Evolutionary conservation across 2,888 invertebrate genomes (phyloP).

Genomic region (Operophtera brumata): DNA sequence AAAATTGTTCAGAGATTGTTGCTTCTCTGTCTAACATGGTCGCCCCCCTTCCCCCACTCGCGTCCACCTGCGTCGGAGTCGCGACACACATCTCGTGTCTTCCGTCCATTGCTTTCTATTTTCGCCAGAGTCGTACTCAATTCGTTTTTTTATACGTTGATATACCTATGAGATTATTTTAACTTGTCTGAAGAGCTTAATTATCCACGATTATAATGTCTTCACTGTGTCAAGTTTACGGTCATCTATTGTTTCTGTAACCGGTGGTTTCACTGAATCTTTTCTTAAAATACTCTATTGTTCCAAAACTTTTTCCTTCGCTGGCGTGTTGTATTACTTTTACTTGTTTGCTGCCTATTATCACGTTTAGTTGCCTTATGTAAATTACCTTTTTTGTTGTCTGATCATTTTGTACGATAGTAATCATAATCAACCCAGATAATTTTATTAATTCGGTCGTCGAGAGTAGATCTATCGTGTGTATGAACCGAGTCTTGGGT

Average conservation of each 20-base stretch:
- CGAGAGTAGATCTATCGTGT: constrained; percentile 7
- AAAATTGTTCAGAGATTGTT: constrained; percentile 53
- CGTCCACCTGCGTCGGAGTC: constrained; percentile 66
- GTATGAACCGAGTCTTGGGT: constrained; percentile 3
- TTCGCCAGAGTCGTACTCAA: constrained; percentile 65
- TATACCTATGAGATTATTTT: constrained; percentile 46
- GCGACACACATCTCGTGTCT: constrained; percentile 73
- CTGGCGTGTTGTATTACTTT: constrained; percentile 30
- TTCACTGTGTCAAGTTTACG: constrained; percentile 54
- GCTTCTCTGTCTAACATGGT: constrained; percentile 53
- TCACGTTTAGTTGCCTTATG: constrained; percentile 28
- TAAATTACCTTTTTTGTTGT: constrained; percentile 16
- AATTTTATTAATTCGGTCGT: constrained; percentile 1
- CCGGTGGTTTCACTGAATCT: constrained; percentile 44
- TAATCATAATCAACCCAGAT: constrained; percentile 16
- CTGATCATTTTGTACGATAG: constrained; percentile 11
- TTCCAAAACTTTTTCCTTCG: constrained; percentile 30
- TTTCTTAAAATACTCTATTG: constrained; percentile 35
- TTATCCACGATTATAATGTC: constrained; percentile 27
- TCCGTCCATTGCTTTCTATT: constrained; percentile 78
- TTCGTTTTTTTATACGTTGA: constrained; percentile 52
- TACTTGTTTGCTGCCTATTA: constrained; percentile 28
- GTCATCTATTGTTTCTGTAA: constrained; percentile 44
- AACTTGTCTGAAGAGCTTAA: constrained; percentile 29
- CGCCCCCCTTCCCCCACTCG: constrained; percentile 52